Percentiles rank a stretch among this genome's conserved stretches.
phyloP scores from a whole-genome alignment of 2,888 invertebrate genomes.

The Nephrocerus scutellatus region DNA sequence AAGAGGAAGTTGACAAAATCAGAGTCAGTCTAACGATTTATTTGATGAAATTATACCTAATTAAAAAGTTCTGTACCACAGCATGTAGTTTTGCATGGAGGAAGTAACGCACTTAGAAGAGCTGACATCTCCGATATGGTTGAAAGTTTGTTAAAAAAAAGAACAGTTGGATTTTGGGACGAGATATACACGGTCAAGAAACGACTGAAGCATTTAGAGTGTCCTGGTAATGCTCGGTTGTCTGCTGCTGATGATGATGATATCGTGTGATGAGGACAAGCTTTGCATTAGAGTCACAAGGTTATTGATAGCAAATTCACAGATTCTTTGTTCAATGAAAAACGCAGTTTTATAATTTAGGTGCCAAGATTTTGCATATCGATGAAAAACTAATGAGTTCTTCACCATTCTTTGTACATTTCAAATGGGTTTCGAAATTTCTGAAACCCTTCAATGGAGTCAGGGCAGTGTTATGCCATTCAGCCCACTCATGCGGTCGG shows the following conservation, averaged over 20 bases:
- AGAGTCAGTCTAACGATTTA: slow-evolving; percentile 19
- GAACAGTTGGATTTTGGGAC: slow-evolving; percentile 29
- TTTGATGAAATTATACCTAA: not conserved
- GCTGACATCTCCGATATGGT: slow-evolving; percentile 22
- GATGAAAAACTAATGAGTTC: slow-evolving; percentile 14
- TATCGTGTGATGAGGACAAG: no score
- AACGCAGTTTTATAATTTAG: slow-evolving; percentile 5
- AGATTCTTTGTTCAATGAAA: not conserved
- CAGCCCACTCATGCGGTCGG: slow-evolving; percentile 60
- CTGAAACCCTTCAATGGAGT: slow-evolving; percentile 52
- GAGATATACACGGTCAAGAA: slow-evolving; percentile 33
- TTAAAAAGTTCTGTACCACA: slow-evolving; percentile 9
- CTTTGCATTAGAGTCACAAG: slow-evolving; percentile 14
- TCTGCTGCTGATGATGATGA: not conserved
- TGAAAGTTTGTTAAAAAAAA: slow-evolving; percentile 28
- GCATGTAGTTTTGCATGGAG: slow-evolving; percentile 21
- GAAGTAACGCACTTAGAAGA: slow-evolving; percentile 2
- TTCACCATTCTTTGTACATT: slow-evolving; percentile 8
- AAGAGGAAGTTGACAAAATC: slow-evolving; percentile 29
- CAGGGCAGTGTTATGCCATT: slow-evolving; percentile 86
- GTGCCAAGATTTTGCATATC: slow-evolving; percentile 14
- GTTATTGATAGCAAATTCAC: slow-evolving; percentile 4
- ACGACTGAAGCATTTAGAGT: slow-evolving; percentile 21
- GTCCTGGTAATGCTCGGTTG: slow-evolving; percentile 12
- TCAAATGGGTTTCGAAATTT: slow-evolving; percentile 33